Evolutionary conservation across 2,888 invertebrate genomes (phyloP).

Genomic region (Polylopha cassiicola): DNA sequence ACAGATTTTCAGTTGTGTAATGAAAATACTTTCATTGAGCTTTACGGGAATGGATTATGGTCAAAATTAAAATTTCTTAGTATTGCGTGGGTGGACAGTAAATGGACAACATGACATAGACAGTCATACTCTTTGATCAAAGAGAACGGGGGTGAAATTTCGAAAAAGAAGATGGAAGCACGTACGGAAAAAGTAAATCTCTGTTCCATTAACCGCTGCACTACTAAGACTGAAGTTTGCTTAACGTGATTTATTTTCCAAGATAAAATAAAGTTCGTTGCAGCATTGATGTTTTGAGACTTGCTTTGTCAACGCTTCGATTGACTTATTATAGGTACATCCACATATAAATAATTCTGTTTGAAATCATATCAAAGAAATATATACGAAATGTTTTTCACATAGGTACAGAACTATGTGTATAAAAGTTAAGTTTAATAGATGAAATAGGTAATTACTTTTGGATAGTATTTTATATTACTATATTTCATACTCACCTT

Average conservation of each 20-base stretch:
- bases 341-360: too few species aligned
- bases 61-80: too few species aligned
- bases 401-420: too few species aligned
- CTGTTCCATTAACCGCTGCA: conserved; percentile 34
- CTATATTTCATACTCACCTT: too few species aligned
- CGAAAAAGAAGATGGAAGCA: conserved; percentile 28
- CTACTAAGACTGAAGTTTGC: conserved; percentile 30
- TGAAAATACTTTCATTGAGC: too few species aligned
- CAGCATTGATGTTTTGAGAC: conserved; percentile 31
- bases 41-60: too few species aligned
- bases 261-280: conserved; percentile 40
- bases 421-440: too few species aligned
- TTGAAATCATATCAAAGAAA: too few species aligned
- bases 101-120: conserved; percentile 27
- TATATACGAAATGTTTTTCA: too few species aligned
- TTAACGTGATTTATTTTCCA: conserved; percentile 30
- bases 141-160: conserved; percentile 27
- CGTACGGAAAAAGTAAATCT: conserved; percentile 31
- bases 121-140: conserved; percentile 18
- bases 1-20: too few species aligned
- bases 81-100: conserved; percentile 22
- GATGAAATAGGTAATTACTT: too few species aligned
- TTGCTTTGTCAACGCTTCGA: conserved; percentile 17
- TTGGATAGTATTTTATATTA: too few species aligned
- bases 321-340: conserved; percentile 12